Base-by-base conservation (phyloP, 2,888 invertebrate genomes). In the Lasioglossum pauxillum region DNA sequence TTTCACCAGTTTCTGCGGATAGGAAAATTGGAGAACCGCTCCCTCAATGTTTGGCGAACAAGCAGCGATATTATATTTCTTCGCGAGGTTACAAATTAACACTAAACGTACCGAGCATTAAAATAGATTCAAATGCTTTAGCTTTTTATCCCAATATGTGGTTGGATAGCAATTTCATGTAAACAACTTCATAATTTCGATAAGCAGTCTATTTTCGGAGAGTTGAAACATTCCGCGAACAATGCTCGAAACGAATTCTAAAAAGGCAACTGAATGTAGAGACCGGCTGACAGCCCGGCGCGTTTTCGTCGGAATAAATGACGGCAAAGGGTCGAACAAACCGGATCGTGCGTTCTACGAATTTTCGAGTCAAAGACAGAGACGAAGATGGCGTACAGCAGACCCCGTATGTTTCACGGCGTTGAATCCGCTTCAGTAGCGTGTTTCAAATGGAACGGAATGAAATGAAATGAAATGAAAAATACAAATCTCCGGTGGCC, bases 361-460 rank as follows among this genome's bases (percentile, higher is more conserved):
- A 88, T 86, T 90, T 90, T 83, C 80, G 78, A 83, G 79, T 86
- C 69, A 78, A 78, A 84, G 84, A 76, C 57, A 78, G 46, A 27
- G 16, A 44, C 31, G 73, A 60, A 69, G 80, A 60, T 72, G 46
- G 53, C 71, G 44, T 41, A 31, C 49, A 76, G 74, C 60, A 35
- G 10, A 8, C 2, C 71, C 64, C 19, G 27, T n/a, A 38, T 35
- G 31, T 31, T 31, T 31, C 44, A 10, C 35, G 10, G 67, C 7
- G 67, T 5, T 27, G 49, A 10, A 44, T 14, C 19, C 69, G 38
- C 35, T 80, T 10, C 19, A 23, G 75, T 38, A 64, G 46, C 38
- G 75, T 41, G 77, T 78, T 80, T 83, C 78, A 53, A 85, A 75
- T 67, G 67, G 60, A 60, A 60, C 16, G 60, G 46, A 46, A 53